Percentiles rank a stretch among this genome's conserved stretches.
These are phyloP conservation scores for Castor canadensis DNA, from an alignment of 2,113 vertebrate genomes.

Conservation along the genomic window DNA sequence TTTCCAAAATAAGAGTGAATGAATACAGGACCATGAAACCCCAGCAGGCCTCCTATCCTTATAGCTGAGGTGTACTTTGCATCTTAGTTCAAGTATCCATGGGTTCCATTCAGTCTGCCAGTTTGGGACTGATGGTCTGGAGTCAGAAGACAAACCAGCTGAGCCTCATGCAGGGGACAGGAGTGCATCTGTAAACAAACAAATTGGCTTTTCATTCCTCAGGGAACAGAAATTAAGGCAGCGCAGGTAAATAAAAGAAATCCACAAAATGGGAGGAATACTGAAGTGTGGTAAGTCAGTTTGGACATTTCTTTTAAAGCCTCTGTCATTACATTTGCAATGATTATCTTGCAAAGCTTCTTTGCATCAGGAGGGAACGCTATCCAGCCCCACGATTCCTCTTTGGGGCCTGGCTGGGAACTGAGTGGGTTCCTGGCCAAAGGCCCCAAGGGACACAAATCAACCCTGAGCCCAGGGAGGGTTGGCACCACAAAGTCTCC, in stretches of 20 bases:
- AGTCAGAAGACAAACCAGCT: background rate
- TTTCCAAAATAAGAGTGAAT: background rate
- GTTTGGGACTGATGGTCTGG: background rate
- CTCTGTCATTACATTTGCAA: background rate
- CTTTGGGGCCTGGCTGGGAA: background rate
- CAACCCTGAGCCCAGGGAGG: background rate
- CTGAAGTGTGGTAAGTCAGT: background rate
- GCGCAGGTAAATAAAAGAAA: conserved; percentile 47
- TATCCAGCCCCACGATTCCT: background rate
- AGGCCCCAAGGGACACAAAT: background rate
- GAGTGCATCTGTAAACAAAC: background rate
- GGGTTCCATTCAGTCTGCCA: background rate
- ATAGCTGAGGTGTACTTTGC: background rate
- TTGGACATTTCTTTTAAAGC: conserved; percentile 9
- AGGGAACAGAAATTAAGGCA: no score
- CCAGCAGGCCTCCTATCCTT: background rate
- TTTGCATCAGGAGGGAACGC: background rate
- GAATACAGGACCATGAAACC: background rate
- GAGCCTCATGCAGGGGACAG: background rate
- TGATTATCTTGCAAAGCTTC: background rate
- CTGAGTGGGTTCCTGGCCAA: background rate
- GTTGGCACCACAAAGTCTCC: background rate
- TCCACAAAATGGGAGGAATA: conserved; percentile 34
- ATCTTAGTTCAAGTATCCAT: background rate
- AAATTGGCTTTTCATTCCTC: conserved; percentile 7